These are phyloP conservation scores for Colossoma macropomum DNA, from an alignment of 2,113 vertebrate species.

Conservation along the genomic window DNA sequence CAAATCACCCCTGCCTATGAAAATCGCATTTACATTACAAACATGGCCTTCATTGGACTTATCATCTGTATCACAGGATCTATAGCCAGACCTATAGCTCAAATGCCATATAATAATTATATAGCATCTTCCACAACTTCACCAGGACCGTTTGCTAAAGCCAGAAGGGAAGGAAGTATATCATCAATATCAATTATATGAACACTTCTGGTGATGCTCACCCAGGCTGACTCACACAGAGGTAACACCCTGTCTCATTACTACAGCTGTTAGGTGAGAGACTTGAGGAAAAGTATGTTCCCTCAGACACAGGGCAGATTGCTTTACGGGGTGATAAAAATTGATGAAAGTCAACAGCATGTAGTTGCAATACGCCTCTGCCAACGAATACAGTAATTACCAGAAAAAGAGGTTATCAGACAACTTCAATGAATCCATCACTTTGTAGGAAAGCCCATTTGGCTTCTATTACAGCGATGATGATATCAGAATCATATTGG, in stretches of 20 bases:
- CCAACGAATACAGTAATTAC: not conserved
- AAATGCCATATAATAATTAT: not conserved
- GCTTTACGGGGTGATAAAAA: not conserved
- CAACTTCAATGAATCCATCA: too few relatives aligned
- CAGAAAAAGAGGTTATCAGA: not conserved
- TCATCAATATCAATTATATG: slow-evolving; percentile 15
- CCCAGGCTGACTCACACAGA: slow-evolving; percentile 30
- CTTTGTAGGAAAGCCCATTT: too few relatives aligned
- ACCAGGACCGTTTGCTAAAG: not conserved
- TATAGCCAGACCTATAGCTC: not conserved
- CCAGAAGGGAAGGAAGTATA: slow-evolving; percentile 1
- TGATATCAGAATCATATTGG: too few relatives aligned
- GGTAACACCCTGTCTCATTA: slow-evolving; percentile 35
- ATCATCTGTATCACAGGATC: not conserved
- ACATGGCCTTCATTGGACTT: not conserved
- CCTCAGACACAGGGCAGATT: not conserved
- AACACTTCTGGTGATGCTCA: slow-evolving; percentile 8
- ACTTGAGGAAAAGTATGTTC: slow-evolving; percentile 5
- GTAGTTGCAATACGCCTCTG: not conserved
- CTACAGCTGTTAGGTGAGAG: slow-evolving; percentile 11
- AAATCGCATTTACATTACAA: slow-evolving; percentile 16
- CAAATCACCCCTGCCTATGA: not conserved
- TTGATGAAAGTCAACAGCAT: not conserved
- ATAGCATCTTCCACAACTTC: not conserved
- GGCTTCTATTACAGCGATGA: too few relatives aligned